Evolutionary conservation across 2,797 vertebrate genomes (phyloP).

Genomic region (Geotrypetes seraphini): DNA sequence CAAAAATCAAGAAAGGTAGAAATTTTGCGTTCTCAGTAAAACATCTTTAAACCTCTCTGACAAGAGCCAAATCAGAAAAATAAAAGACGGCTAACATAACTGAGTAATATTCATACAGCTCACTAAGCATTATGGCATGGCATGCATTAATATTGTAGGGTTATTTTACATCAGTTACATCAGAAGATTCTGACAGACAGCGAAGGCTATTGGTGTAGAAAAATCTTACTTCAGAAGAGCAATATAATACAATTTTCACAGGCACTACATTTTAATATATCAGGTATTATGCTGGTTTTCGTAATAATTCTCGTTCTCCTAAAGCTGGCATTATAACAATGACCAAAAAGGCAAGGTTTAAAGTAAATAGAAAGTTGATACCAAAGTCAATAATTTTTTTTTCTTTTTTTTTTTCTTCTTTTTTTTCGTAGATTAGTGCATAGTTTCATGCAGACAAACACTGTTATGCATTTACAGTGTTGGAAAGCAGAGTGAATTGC

Average conservation of each 20-base stretch:
- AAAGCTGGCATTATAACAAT: conserved; percentile 83
- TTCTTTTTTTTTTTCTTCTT: too few relatives aligned
- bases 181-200: conserved; percentile 92
- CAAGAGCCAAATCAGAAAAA: conserved; percentile 62
- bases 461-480: conserved; percentile 84
- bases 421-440: conserved; percentile 82
- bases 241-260: conserved; percentile 97
- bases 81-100: conserved; percentile 75
- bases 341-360: conserved; percentile 83
- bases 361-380: conserved; percentile 76
- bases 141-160: conserved; percentile 93
- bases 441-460: conserved; percentile 97
- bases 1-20: conserved; percentile 61
- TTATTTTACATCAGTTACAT: conserved; percentile 93
- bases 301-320: conserved; percentile 79
- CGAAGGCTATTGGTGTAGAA: conserved; percentile 96
- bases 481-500: conserved; percentile 80
- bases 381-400: conserved; percentile 71
- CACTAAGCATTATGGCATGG: conserved; percentile 87
- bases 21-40: conserved; percentile 68
- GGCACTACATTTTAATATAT: conserved; percentile 97
- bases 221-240: conserved; percentile 86
- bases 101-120: conserved; percentile 80
- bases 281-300: conserved; percentile 95
- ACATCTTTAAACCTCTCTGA: conserved; percentile 67